phyloP scores from a whole-genome alignment of 92 coral and sea anemone species.

The Siderastrea radians region DNA sequence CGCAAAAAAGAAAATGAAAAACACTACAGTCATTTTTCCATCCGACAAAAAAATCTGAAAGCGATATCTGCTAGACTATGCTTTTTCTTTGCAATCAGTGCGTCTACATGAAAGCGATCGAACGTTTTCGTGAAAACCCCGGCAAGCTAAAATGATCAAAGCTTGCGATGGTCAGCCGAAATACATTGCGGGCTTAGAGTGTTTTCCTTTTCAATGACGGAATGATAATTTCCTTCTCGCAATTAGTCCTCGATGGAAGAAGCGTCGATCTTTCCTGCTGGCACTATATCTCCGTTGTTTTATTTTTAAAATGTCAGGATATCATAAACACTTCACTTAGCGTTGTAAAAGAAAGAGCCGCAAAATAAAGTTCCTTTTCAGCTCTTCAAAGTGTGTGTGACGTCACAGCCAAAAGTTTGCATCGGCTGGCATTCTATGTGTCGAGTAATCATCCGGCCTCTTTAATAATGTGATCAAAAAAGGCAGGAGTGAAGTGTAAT shows the following conservation, averaged over 20 bases:
- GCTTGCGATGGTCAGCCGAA: conserved; percentile 8
- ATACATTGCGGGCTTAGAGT: not conserved
- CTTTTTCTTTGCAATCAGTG: not conserved
- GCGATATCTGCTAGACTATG: not conserved
- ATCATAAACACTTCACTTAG: conserved; percentile 8
- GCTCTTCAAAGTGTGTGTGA: conserved; percentile 22
- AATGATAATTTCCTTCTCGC: conserved; percentile 16
- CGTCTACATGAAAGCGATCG: not conserved
- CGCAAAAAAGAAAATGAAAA: conserved; percentile 4
- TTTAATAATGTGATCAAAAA: not conserved
- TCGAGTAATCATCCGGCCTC: conserved; percentile 11
- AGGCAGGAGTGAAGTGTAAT: conserved; percentile 20
- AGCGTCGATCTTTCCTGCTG: not conserved
- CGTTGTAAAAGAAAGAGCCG: not conserved
- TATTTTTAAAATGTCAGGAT: conserved; percentile 21
- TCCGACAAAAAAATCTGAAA: not conserved
- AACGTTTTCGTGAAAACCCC: not conserved
- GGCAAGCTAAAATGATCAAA: not conserved
- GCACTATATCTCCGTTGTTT: conserved; percentile 32
- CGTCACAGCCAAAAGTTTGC: conserved; percentile 10
- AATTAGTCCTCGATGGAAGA: conserved; percentile 1
- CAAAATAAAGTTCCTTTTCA: conserved; percentile 1
- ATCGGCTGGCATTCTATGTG: conserved; percentile 2
- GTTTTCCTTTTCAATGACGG: not conserved
- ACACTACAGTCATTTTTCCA: not conserved